A percentile compares a stretch with the other conserved stretches of the same genome.
Conservation (phyloP, 2,113 vertebrate species). For the Gnathonemus longibarbis region DNA sequence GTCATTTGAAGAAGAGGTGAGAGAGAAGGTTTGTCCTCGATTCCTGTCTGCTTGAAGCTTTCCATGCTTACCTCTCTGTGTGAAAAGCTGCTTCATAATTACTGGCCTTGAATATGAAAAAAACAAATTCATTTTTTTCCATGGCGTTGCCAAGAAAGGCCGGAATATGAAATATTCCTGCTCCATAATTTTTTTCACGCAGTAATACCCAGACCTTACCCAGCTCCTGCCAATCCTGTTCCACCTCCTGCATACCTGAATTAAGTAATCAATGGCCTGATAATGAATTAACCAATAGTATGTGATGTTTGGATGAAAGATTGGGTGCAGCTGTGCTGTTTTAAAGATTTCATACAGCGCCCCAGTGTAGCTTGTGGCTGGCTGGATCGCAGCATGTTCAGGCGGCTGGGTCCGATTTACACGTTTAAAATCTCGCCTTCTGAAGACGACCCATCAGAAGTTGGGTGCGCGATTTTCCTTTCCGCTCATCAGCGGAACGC, state of each 20-base stretch:
- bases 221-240: slow-evolving; percentile 35
- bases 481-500: background rate
- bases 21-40: background rate
- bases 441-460: background rate
- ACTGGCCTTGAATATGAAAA: slow-evolving; percentile 46
- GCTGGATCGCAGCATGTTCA: background rate
- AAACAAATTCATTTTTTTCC: slow-evolving; percentile 44
- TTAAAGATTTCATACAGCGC: background rate
- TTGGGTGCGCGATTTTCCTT: background rate
- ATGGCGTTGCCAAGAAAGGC: slow-evolving; percentile 33
- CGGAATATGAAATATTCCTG: slow-evolving; percentile 28
- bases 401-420: background rate
- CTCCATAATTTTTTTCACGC: slow-evolving; percentile 55
- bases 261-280: background rate
- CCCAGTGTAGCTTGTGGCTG: background rate
- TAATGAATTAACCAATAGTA: background rate
- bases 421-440: background rate
- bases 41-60: background rate
- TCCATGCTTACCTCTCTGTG: background rate
- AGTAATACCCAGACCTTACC: background rate
- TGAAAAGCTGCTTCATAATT: slow-evolving; percentile 29
- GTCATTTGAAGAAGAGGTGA: background rate
- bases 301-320: background rate
- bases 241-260: background rate
- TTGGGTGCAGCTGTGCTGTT: background rate